These are phyloP conservation scores for Anadara kagoshimensis DNA, from an alignment of 1,140 invertebrate genomes.

Conservation along the genomic window DNA sequence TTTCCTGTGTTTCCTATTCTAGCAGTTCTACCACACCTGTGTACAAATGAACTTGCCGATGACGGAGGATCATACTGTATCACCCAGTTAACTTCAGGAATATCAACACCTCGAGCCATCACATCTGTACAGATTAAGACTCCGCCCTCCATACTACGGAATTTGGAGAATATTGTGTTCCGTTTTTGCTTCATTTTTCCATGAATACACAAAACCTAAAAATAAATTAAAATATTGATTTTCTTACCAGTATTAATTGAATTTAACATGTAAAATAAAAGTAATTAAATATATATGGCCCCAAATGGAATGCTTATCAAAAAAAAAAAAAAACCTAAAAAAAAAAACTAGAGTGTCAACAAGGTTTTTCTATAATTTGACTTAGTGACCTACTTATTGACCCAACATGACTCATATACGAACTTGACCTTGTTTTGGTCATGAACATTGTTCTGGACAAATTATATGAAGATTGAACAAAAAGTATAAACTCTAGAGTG, in stretches of 20 bases:
- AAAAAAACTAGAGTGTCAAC: too few species aligned
- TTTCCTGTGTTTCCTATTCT: conserved; percentile 91
- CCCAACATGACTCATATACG: too few species aligned
- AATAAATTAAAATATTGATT: conserved; percentile 31
- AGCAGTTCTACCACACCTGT: conserved; percentile 93
- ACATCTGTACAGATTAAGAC: conserved; percentile 97
- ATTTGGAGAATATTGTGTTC: conserved; percentile 89
- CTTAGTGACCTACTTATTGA: too few species aligned
- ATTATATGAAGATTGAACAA: too few species aligned
- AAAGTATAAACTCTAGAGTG: too few species aligned
- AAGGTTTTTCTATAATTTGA: too few species aligned
- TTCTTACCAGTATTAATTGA: background rate
- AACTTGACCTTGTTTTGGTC: too few species aligned
- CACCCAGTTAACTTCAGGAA: conserved; percentile 96
- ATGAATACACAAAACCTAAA: conserved; percentile 86
- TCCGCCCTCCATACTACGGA: conserved; percentile 81
- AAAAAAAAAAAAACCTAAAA: too few species aligned
- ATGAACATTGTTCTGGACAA: too few species aligned
- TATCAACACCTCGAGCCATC: conserved; percentile 96
- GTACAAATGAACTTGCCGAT: conserved; percentile 84
- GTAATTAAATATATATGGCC: background rate
- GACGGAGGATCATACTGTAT: conserved; percentile 96
- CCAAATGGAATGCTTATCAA: too few species aligned
- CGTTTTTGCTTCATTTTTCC: conserved; percentile 96
- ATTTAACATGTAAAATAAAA: background rate